A percentile compares a stretch with the other conserved stretches of the same genome.
phyloP scores from a whole-genome alignment of 2,797 vertebrate genomes.

The Champsocephalus gunnari region DNA sequence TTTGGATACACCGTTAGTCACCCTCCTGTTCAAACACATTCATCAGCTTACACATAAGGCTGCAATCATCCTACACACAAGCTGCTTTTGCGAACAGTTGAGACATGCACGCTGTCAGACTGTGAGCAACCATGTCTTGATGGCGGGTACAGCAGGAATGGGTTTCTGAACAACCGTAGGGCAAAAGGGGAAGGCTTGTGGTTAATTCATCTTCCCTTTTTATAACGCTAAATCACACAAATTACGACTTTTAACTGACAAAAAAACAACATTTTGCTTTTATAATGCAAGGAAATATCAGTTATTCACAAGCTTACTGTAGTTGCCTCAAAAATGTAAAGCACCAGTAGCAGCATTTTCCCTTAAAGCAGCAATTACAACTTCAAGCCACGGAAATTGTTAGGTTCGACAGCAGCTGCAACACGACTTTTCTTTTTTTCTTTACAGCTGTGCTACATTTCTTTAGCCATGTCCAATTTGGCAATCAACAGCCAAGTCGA shows the following conservation, averaged over 20 bases:
- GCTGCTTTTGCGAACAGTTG: conserved; percentile 52
- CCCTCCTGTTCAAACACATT: conserved; percentile 69
- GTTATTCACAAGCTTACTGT: conserved; percentile 11
- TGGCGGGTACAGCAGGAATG: conserved; percentile 8
- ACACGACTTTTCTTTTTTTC: neutral
- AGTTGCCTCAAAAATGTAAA: conserved; percentile 27
- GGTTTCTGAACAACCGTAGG: neutral
- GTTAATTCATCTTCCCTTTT: conserved; percentile 5
- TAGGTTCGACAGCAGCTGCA: conserved; percentile 10
- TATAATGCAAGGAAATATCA: neutral
- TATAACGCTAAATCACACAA: neutral
- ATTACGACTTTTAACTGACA: neutral
- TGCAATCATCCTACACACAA: conserved; percentile 61
- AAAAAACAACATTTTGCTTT: conserved; percentile 6
- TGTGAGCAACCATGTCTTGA: conserved; percentile 41
- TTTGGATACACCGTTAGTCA: conserved; percentile 64
- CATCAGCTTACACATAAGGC: conserved; percentile 53
- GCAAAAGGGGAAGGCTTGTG: neutral
- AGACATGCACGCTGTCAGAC: conserved; percentile 48
- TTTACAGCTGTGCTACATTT: neutral
- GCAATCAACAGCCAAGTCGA: neutral
- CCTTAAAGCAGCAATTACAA: conserved; percentile 25
- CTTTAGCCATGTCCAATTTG: neutral
- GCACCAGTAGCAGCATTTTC: conserved; percentile 14
- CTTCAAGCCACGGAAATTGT: neutral